phyloP scores from a whole-genome alignment of 1,140 invertebrate species.

The Ylistrum balloti region DNA sequence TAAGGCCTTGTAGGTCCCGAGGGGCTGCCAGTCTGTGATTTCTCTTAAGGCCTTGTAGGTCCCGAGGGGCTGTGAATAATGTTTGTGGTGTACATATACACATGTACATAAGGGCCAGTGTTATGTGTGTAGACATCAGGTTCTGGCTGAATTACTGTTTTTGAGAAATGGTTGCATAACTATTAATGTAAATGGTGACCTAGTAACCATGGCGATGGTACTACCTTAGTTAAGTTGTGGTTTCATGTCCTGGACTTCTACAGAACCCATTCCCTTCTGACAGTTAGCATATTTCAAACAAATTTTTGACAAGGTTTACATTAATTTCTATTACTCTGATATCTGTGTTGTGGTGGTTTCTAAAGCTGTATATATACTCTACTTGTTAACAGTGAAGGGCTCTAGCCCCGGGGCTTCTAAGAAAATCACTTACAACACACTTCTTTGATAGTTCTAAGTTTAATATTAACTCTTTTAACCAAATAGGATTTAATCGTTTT shows the following conservation, averaged over 20 bases:
- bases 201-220: not conserved
- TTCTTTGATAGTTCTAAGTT: too few species aligned
- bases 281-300: conserved; percentile 22
- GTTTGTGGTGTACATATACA: not conserved
- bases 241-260: not conserved
- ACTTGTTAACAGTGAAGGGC: not conserved
- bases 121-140: not conserved
- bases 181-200: not conserved
- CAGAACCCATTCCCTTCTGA: not conserved
- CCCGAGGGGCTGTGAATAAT: not conserved
- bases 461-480: too few species aligned
- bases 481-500: too few species aligned
- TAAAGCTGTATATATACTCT: not conserved
- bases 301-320: conserved; percentile 16
- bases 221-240: not conserved
- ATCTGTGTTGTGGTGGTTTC: not conserved
- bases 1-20: too few species aligned
- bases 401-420: not conserved
- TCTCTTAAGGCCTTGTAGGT: not conserved
- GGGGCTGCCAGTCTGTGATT: not conserved
- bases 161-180: not conserved
- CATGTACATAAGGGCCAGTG: not conserved
- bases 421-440: not conserved
- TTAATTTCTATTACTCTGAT: not conserved
- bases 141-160: not conserved